These are phyloP conservation scores for Rhabdornis inornatus DNA, from an alignment of 2,113 vertebrate species.

Conservation along the genomic window DNA sequence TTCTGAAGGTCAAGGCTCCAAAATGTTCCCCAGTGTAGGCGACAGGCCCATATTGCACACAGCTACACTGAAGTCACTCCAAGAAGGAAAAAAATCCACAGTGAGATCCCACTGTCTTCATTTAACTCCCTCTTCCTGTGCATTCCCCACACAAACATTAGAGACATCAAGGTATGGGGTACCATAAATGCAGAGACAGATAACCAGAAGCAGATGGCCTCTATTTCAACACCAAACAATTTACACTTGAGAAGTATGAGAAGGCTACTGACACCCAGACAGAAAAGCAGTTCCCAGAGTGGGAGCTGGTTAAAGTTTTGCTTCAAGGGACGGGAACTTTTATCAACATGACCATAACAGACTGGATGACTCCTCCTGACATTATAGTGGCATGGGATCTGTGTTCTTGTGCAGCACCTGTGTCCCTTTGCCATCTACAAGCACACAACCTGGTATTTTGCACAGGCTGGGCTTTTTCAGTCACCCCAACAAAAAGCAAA, in stretches of 20 bases:
- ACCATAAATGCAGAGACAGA: background rate
- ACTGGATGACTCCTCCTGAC: background rate
- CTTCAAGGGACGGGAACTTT: background rate
- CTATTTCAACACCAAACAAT: slow-evolving; percentile 2
- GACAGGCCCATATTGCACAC: background rate
- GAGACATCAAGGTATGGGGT: background rate
- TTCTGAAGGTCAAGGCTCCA: background rate
- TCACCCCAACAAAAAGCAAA: background rate
- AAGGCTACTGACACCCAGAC: background rate
- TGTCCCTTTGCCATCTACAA: background rate
- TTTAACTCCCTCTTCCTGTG: background rate
- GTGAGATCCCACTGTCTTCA: background rate
- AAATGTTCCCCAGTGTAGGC: background rate
- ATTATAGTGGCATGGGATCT: fast-evolving
- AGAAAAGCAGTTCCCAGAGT: background rate
- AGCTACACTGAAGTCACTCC: background rate
- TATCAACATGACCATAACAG: background rate
- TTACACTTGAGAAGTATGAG: background rate
- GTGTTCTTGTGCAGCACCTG: background rate
- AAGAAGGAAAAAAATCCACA: background rate
- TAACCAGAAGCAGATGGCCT: background rate
- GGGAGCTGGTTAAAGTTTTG: background rate
- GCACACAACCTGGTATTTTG: background rate
- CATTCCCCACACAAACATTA: background rate
- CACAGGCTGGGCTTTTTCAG: background rate